Evolutionary conservation across 2,797 vertebrate species (phyloP), one percentile per base, ranked within the genome.

Genomic region (Synanceia verrucosa): DNA sequence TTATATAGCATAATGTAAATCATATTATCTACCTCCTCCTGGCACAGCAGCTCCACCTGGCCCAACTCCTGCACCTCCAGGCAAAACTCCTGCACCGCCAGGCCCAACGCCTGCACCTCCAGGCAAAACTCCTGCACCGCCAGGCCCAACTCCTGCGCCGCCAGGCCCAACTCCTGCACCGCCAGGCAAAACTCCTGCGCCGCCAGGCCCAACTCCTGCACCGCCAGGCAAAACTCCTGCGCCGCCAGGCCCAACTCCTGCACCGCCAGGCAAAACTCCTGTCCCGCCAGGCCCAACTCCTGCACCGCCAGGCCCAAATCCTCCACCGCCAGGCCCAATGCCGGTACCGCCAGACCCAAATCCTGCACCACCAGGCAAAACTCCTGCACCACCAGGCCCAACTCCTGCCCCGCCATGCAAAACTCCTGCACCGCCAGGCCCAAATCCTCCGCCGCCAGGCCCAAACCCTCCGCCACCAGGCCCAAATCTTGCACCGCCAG

Each of bases 21-120:
- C 1, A 60, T 24, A 36, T 53, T 29, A 47, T 76, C 7, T 75
- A 86, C 88, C 87, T 83, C 83, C 79, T 61, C 71, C 76, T 68
- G 78, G 83, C 33, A 65, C 55, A 44, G 37, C 58, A 34, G 65
- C 73, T 61, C 84, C 78, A n/a, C 80, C 80, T 57, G 81, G 65
- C 1, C 78, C 43, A 0, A 58, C 52, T 43, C 57, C 83, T 9
- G 41, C 10, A 1, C 76, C 70, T 0, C 81, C 64, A 34, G 81
- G 72, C 0, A 86, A 75, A 19, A 65, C 0, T 2, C 85, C 84
- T 1, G 59, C 2, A 0, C 86, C 86, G 18, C 88, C 76, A 18
- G 79, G 80, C 0, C 81, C 65, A 23, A 36, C 0, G 0, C 83
- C 83, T 0, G 41, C 10, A 1, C 76, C 70, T 0, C 81, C 64